Evolutionary conservation across 2,888 invertebrate species (phyloP).

Genomic region (Agrochola circellaris): DNA sequence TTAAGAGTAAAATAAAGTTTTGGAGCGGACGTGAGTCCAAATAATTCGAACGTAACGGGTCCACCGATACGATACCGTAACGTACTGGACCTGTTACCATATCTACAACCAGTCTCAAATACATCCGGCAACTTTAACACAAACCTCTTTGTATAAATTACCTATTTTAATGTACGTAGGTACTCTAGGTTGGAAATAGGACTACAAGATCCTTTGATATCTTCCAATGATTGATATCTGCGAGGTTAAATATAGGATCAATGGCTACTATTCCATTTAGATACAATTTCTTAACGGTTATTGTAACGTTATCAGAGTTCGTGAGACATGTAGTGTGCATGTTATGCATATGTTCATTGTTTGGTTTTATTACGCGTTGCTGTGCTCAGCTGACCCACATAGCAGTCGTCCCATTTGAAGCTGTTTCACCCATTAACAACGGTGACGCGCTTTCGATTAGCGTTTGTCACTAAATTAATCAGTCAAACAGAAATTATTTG

Average conservation of each 20-base stretch:
- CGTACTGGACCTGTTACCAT: constrained; percentile 68
- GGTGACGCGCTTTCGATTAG: constrained; percentile 54
- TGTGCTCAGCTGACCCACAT: constrained; percentile 72
- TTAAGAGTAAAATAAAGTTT: constrained; percentile 38
- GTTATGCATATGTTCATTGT: constrained; percentile 53
- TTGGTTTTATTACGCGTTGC: constrained; percentile 66
- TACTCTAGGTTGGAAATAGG: constrained; percentile 44
- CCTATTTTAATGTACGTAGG: constrained; percentile 45
- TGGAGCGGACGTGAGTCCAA: constrained; percentile 50
- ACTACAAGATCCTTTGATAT: constrained; percentile 31
- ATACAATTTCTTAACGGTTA: constrained; percentile 60
- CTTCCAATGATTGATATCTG: constrained; percentile 31
- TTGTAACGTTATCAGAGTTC: constrained; percentile 63
- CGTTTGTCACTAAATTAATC: constrained; percentile 42
- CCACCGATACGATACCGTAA: constrained; percentile 71
- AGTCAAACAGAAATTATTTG: constrained; percentile 33
- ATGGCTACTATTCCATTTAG: constrained; percentile 41
- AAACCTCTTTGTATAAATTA: constrained; percentile 58
- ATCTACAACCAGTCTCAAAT: constrained; percentile 68
- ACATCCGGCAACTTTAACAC: constrained; percentile 65
- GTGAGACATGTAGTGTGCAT: constrained; percentile 56
- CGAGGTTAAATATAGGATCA: constrained; percentile 48
- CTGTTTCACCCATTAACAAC: constrained; percentile 63
- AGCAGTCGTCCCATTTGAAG: constrained; percentile 69
- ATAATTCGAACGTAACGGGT: constrained; percentile 70